These are phyloP conservation scores for Chaenodraco wilsoni DNA, from an alignment of 2,797 vertebrate genomes.

Conservation along the genomic window DNA sequence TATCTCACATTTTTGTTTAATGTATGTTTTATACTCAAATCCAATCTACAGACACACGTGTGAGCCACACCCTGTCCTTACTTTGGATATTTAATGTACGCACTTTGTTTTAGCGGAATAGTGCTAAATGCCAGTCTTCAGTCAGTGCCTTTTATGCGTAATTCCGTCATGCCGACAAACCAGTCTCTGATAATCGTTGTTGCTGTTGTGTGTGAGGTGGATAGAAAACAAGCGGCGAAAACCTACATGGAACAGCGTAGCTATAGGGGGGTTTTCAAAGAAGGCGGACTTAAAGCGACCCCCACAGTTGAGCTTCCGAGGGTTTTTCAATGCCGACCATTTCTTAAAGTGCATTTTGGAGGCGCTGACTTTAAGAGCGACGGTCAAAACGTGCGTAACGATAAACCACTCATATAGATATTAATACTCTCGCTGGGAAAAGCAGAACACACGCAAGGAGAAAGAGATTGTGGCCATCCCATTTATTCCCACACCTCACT, in stretches of 20 bases:
- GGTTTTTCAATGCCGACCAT: conserved; percentile 59
- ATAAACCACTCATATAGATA: conserved; percentile 17
- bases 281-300: conserved; percentile 76
- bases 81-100: not conserved
- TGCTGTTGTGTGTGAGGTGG: not conserved
- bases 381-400: conserved; percentile 41
- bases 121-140: not conserved
- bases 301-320: conserved; percentile 54
- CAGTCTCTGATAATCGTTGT: too few relatives aligned
- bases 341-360: conserved; percentile 46
- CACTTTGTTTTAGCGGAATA: not conserved
- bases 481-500: conserved; percentile 26
- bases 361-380: conserved; percentile 29
- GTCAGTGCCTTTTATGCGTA: not conserved
- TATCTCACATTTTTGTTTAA: too few relatives aligned
- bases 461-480: not conserved
- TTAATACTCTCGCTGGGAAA: not conserved
- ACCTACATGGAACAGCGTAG: not conserved
- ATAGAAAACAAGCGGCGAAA: conserved; percentile 4
- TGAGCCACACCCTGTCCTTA: not conserved
- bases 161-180: not conserved
- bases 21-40: not conserved
- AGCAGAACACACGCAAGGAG: not conserved
- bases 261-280: conserved; percentile 17
- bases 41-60: not conserved